These are phyloP conservation scores for Aeoliscus strigatus DNA, from an alignment of 2,797 vertebrate genomes.

Conservation along the genomic window DNA sequence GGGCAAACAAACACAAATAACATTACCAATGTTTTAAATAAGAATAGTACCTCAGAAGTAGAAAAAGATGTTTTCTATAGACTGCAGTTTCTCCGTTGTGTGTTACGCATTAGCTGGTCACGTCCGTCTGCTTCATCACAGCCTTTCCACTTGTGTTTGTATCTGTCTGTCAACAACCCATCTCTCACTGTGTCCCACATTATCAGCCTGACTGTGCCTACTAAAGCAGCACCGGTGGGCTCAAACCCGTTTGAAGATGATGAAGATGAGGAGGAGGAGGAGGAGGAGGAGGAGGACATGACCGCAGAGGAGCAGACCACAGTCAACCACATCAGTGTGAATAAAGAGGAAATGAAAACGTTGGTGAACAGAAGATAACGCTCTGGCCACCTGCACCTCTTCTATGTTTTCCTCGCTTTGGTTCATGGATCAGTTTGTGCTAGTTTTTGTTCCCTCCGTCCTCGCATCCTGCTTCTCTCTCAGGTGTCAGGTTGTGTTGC, in stretches of 20 bases:
- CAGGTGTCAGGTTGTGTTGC: conserved; percentile 53
- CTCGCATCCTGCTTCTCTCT: conserved; percentile 17
- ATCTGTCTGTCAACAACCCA: conserved; percentile 62
- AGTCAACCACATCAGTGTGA: conserved; percentile 83
- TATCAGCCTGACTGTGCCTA: conserved; percentile 85
- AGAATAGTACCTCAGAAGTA: too few relatives aligned
- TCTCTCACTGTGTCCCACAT: conserved; percentile 81
- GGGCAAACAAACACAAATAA: too few relatives aligned
- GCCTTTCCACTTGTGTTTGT: too few relatives aligned
- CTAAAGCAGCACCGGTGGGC: conserved; percentile 82
- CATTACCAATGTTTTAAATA: too few relatives aligned
- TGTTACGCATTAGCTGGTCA: background rate
- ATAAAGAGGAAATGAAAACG: conserved; percentile 96
- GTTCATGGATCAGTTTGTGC: conserved; percentile 8
- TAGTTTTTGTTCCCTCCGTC: conserved; percentile 18
- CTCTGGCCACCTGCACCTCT: conserved; percentile 12
- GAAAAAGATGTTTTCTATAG: too few relatives aligned
- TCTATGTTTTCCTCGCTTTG: conserved; percentile 19
- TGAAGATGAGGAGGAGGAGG: conserved; percentile 80
- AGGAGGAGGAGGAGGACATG: conserved; percentile 65
- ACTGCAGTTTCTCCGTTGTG: too few relatives aligned
- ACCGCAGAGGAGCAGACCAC: conserved; percentile 65
- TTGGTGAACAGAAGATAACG: conserved; percentile 84
- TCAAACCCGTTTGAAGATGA: conserved; percentile 97
- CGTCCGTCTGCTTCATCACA: background rate